Evolutionary conservation across 1,140 invertebrate species (phyloP).

Genomic region (Armadillidium nasatum): DNA sequence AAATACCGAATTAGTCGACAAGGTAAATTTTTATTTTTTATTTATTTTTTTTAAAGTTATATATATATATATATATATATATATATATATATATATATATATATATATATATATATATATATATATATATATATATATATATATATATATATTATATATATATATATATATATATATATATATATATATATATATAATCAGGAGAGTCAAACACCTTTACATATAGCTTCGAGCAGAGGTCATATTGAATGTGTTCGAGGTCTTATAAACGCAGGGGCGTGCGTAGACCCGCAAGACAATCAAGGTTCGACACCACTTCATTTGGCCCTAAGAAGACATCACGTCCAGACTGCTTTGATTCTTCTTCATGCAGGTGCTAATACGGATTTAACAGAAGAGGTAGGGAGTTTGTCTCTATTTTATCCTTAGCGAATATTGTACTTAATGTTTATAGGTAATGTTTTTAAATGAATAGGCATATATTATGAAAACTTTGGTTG

Average conservation of each 20-base stretch:
- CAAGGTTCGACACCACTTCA: conserved; percentile 60
- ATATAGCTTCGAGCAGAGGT: conserved; percentile 56
- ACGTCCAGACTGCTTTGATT: conserved; percentile 58
- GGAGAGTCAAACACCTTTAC: conserved; percentile 59
- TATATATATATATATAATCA: conserved; percentile 45
- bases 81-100: too few species aligned
- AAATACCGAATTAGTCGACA: conserved; percentile 48
- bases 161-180: too few species aligned
- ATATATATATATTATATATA: too few species aligned
- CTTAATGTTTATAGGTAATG: too few species aligned
- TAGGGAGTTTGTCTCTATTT: conserved; percentile 47
- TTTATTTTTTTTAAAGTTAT: too few species aligned
- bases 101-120: too few species aligned
- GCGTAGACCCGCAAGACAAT: conserved; percentile 57
- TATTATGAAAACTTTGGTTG: too few species aligned
- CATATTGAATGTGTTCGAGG: conserved; percentile 58
- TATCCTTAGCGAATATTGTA: too few species aligned
- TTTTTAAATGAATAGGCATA: too few species aligned
- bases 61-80: too few species aligned
- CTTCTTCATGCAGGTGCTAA: conserved; percentile 66
- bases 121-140: too few species aligned
- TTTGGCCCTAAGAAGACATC: conserved; percentile 58
- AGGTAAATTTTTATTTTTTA: conserved; percentile 47
- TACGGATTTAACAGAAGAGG: conserved; percentile 64
- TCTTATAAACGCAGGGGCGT: conserved; percentile 60